Evolutionary conservation across 1,140 invertebrate genomes (phyloP), one percentile per base, ranked within the genome.

Genomic region (Microplitis mediator): DNA sequence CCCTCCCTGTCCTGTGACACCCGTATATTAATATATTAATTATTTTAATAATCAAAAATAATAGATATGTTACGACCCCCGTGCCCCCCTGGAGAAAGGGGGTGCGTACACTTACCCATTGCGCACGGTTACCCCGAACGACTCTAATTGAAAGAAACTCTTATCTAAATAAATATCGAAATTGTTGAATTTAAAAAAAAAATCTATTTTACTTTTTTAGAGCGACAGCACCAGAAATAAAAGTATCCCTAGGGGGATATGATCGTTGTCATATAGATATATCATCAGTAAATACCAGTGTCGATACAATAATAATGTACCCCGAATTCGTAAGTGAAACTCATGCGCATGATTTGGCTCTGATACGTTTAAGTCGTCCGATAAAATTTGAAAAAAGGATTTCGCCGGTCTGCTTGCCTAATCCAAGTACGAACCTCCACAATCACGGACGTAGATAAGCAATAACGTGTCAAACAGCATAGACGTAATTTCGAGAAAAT

Each of bases 361-460:
- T 93, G 14, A 76, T 92, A 4, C 87, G 85, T 60, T 79, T 92
- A 5, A 87, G 84, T 69, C 81, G 85, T 31, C 83, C 87, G 5
- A 87, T 89, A 3, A 78, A 82, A 52, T 89, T 91, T 70, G 89
- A 88, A 50, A 84, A 85, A 65, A 81, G 86, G 52, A 86, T 92
- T 72, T 82, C 82, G 4, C 91, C 91, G 0, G 87, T 92, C 31
- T 92, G 91, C 76, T 77, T 92, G 62, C 88, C 90, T 4, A 84
- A 88, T 60, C 81, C 85, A 72, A 88, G 89, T 58, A 16, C 16
- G 56, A n/a, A 54, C 3, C 2, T 89, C 23, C 76, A 71, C 76
- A 82, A 1, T 50, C 2, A 50, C 23, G 23, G 23, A 23, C 2
- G 23, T 23, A 23, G 23, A 23, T 23, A 23, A 23, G 23, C 23